Evolutionary conservation across 1,140 invertebrate species (phyloP), one percentile per base, ranked within the genome.

Genomic region (Manduca sexta): DNA sequence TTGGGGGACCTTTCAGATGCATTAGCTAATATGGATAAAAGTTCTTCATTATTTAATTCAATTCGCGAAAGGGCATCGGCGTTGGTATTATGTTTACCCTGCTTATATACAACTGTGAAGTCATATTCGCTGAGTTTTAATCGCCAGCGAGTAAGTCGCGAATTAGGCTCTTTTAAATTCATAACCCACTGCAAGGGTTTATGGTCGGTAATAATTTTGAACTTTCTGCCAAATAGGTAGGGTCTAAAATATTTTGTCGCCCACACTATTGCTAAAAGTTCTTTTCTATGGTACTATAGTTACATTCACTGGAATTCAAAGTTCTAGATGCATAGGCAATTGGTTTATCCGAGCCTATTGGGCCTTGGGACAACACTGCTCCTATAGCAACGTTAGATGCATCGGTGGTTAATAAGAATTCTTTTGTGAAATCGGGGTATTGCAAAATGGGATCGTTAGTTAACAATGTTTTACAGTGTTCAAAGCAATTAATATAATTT

Each of bases 381-480:
- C 33, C 33, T n/a, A 34, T 34, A 10, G 33, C 33, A 4, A 34
- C 33, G 10, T 34, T 34, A 34, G 33, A 34, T n/a, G 33, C 33
- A 34, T 34, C 33, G 3, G 33, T 34, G 3, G 33, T 34, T 17
- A 50, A 38, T 4, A 38, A 42, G 17, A 2, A 42, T 11, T 37
- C 15, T 45, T 43, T 42, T 11, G 5, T 37, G 15, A 49, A 49
- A 38, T 49, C 48, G 1, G 40, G 48, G n/a, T 49, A 43, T 30
- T 49, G 33, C 11, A 34, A 11, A 12, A 49, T 49, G 1, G 47
- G 47, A 17, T 49, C 48, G 18, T 50, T 50, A 13, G 21, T 30
- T 31, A 49, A 43, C 1, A 49, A 30, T 4, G 16, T 29, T 30
- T 49, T 49, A 38, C 48, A 49, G 15, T 49, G 43, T 44, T 49